Evolutionary conservation across 2,888 invertebrate species (phyloP).

Genomic region (Drosophila pseudotalamancana): DNA sequence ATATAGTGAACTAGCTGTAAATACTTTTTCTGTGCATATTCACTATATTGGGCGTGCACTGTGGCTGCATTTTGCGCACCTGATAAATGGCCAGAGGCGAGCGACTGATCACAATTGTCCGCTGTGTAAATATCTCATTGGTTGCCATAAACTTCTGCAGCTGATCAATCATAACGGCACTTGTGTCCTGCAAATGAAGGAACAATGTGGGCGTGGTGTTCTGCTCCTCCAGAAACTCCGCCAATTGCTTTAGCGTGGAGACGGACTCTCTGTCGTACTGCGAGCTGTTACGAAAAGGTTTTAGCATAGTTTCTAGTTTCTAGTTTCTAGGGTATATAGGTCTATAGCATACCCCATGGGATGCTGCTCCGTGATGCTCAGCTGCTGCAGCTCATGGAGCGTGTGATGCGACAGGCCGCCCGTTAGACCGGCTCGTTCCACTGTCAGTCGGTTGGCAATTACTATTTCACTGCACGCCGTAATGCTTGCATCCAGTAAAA

Average conservation of each 20-base stretch:
- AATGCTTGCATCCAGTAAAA: conserved; percentile 82
- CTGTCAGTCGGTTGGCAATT: conserved; percentile 77
- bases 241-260: conserved; percentile 79
- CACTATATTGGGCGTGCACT: background rate
- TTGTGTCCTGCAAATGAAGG: conserved; percentile 81
- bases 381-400: conserved; percentile 79
- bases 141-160: conserved; percentile 75
- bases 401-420: conserved; percentile 73
- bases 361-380: conserved; percentile 83
- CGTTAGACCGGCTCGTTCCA: conserved; percentile 81
- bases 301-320: background rate
- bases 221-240: conserved; percentile 77
- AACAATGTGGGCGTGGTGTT: conserved; percentile 80
- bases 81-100: conserved; percentile 84
- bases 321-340: no score
- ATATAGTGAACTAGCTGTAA: background rate
- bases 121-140: conserved; percentile 77
- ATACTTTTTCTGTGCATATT: background rate
- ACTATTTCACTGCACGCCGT: conserved; percentile 83
- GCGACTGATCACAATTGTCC: conserved; percentile 81
- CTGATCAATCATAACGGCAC: conserved; percentile 80
- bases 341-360: conserved; percentile 79
- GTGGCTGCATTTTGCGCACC: conserved; percentile 50
- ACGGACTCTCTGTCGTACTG: conserved; percentile 83
- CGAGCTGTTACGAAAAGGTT: conserved; percentile 62